phyloP scores from a whole-genome alignment of 2,888 invertebrate species.

The Synergus umbraculus region DNA sequence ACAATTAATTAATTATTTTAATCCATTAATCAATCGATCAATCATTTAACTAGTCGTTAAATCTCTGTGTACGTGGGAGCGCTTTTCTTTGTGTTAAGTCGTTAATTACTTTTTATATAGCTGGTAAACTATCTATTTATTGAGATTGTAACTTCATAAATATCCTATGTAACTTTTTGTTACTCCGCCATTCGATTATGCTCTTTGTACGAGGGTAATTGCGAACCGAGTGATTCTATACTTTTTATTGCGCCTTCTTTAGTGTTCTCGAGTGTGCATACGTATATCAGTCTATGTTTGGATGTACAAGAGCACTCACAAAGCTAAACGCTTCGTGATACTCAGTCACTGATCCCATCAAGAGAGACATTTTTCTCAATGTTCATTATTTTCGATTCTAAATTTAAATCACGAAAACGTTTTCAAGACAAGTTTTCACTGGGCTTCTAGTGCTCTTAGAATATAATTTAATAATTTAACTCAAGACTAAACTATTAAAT shows the following conservation, averaged over 20 bases:
- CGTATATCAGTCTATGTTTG: constrained; percentile 45
- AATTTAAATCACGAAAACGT: background rate
- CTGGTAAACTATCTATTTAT: constrained; percentile 71
- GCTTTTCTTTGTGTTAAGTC: constrained; percentile 51
- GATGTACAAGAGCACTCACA: constrained; percentile 43
- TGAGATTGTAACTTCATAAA: constrained; percentile 71
- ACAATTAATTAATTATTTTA: constrained; percentile 68
- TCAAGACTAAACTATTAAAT: too few species aligned
- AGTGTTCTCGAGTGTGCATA: constrained; percentile 48
- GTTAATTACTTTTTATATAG: constrained; percentile 66
- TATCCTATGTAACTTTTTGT: constrained; percentile 65
- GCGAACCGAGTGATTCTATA: constrained; percentile 65
- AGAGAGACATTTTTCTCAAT: background rate
- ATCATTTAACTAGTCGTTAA: constrained; percentile 67
- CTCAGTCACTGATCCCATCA: constrained; percentile 31
- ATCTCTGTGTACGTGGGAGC: constrained; percentile 59
- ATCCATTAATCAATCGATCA: constrained; percentile 46
- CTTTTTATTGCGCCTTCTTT: constrained; percentile 46
- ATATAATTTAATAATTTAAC: too few species aligned
- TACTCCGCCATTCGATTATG: constrained; percentile 66
- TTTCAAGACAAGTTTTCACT: background rate
- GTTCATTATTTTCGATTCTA: background rate
- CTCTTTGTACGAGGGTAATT: constrained; percentile 71
- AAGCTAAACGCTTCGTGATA: constrained; percentile 28
- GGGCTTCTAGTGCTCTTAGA: background rate